Percentiles rank a stretch among this genome's conserved stretches.
phyloP scores from a whole-genome alignment of 2,888 invertebrate genomes.

The Mayetiola destructor region DNA sequence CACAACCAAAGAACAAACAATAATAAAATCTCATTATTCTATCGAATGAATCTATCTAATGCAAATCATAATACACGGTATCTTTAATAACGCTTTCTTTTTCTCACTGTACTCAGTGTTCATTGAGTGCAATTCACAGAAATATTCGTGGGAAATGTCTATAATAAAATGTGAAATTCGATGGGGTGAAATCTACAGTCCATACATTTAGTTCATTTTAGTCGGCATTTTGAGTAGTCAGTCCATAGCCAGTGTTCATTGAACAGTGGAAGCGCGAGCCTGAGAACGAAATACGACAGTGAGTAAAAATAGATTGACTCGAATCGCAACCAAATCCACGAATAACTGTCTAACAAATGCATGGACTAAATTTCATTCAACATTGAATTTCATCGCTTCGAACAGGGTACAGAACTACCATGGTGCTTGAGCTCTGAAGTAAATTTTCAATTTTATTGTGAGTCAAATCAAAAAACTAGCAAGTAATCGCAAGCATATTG shows the following conservation, averaged over 20 bases:
- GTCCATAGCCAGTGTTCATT: background rate
- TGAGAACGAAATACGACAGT: background rate
- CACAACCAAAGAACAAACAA: too few relatives aligned
- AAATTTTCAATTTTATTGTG: background rate
- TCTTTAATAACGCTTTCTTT: too few relatives aligned
- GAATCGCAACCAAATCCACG: constrained; percentile 2
- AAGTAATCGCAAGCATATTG: constrained; percentile 13
- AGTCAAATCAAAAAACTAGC: background rate
- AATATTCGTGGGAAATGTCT: constrained; percentile 11
- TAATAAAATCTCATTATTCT: constrained; percentile 8
- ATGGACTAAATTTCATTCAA: background rate
- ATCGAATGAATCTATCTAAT: constrained; percentile 3
- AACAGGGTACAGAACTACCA: too few relatives aligned
- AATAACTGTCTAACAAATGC: background rate
- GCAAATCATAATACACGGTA: background rate
- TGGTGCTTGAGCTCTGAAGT: too few relatives aligned
- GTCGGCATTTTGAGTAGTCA: background rate
- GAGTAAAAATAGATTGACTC: background rate
- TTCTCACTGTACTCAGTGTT: background rate
- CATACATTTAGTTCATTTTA: too few relatives aligned
- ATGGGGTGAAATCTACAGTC: background rate
- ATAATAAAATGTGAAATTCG: background rate
- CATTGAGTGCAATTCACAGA: background rate
- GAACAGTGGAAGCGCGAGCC: background rate
- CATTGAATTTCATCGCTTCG: too few relatives aligned